Evolutionary conservation across 1,140 invertebrate species (phyloP).

Genomic region (Nilaparvata lugens): DNA sequence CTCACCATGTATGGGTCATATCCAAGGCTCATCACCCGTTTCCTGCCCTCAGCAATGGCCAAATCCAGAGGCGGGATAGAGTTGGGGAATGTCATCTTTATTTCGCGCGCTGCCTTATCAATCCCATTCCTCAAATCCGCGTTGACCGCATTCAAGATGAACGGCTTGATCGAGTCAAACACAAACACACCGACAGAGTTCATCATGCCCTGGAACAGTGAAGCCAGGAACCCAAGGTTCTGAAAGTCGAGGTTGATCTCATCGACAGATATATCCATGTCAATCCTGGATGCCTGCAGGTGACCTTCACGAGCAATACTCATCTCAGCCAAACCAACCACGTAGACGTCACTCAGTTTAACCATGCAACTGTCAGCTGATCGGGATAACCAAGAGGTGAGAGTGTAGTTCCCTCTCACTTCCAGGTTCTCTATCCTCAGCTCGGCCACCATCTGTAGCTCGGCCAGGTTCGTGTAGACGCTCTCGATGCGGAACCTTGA

Average conservation of each 20-base stretch:
- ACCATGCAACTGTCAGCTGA: slow-evolving; percentile 66
- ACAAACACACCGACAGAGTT: slow-evolving; percentile 69
- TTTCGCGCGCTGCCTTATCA: slow-evolving; percentile 34
- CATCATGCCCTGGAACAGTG: slow-evolving; percentile 61
- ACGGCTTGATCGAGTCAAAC: slow-evolving; percentile 77
- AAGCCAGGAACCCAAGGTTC: slow-evolving; percentile 63
- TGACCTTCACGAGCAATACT: slow-evolving; percentile 61
- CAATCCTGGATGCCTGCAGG: slow-evolving; percentile 63
- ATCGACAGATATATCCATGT: slow-evolving; percentile 67
- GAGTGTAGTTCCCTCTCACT: slow-evolving; percentile 61
- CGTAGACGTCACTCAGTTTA: slow-evolving; percentile 53
- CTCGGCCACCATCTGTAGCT: slow-evolving; percentile 54
- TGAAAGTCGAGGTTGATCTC: slow-evolving; percentile 70
- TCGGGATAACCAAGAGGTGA: slow-evolving; percentile 55
- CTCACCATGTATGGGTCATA: slow-evolving; percentile 60
- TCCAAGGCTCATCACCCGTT: slow-evolving; percentile 54
- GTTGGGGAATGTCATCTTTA: slow-evolving; percentile 67
- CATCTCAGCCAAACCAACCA: slow-evolving; percentile 52
- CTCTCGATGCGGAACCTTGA: slow-evolving; percentile 66
- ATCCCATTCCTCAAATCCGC: slow-evolving; percentile 41
- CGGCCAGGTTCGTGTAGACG: slow-evolving; percentile 52
- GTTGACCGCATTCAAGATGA: slow-evolving; percentile 66
- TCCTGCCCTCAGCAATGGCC: slow-evolving; percentile 59
- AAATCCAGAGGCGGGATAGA: slow-evolving; percentile 77
- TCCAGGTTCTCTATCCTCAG: slow-evolving; percentile 56